Percentiles rank a stretch among this genome's conserved stretches.
phyloP scores from a whole-genome alignment of 2,797 vertebrate species.

The Syngnathus acus region DNA sequence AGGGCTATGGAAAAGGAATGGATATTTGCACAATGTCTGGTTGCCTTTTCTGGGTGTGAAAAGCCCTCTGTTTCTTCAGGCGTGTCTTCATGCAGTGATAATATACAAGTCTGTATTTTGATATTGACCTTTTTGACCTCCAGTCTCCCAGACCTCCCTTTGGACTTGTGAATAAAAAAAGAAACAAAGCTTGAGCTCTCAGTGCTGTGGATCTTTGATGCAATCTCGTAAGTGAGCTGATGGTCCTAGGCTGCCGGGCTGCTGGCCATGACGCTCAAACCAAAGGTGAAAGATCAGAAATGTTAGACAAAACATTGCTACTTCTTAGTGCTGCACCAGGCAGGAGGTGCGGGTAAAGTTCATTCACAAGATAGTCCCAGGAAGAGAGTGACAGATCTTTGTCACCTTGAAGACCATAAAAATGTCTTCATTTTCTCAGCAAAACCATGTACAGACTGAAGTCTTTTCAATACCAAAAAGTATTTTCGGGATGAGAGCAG shows the following conservation, averaged over 20 bases:
- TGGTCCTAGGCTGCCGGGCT: slow-evolving; percentile 8
- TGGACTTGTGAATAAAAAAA: slow-evolving; percentile 28
- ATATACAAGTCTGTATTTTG: slow-evolving; percentile 11
- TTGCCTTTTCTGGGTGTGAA: background rate
- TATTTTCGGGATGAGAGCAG: background rate
- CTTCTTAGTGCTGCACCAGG: slow-evolving; percentile 21
- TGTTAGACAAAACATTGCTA: slow-evolving; percentile 37
- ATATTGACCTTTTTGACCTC: slow-evolving; percentile 12
- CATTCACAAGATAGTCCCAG: slow-evolving; percentile 8
- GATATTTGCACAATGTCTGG: background rate
- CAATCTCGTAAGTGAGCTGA: slow-evolving; percentile 13
- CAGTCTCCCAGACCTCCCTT: slow-evolving; percentile 2
- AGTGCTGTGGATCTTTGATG: slow-evolving; percentile 13
- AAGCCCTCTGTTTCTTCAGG: background rate
- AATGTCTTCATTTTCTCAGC: background rate
- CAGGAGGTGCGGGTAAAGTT: slow-evolving; percentile 14
- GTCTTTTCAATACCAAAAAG: background rate
- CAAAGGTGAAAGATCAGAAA: slow-evolving; percentile 23
- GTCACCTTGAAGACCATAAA: background rate
- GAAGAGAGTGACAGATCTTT: background rate
- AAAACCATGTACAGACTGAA: background rate
- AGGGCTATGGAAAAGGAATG: background rate
- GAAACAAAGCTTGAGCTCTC: slow-evolving; percentile 17
- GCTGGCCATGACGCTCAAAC: slow-evolving; percentile 19
- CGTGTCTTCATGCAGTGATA: slow-evolving; percentile 4